These are phyloP conservation scores for Channa maculata DNA, from an alignment of 2,113 vertebrate species.

Conservation along the genomic window DNA sequence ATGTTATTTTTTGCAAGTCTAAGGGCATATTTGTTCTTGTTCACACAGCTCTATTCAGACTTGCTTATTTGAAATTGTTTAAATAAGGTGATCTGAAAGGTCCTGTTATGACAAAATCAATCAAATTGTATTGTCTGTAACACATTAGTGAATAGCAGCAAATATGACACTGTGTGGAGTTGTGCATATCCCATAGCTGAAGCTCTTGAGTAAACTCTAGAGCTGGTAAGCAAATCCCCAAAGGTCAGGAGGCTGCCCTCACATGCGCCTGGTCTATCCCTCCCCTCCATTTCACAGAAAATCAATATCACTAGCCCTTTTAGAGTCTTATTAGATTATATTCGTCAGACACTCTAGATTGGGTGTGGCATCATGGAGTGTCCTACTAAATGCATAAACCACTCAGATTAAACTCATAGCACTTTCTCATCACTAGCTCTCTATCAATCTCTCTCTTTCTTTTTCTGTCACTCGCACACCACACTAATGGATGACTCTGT, in stretches of 20 bases:
- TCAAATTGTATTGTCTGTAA: neutral
- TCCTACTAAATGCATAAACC: conserved; percentile 67
- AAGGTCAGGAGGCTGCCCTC: conserved; percentile 66
- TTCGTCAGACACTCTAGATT: conserved; percentile 68
- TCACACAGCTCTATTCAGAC: neutral
- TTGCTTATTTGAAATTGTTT: neutral
- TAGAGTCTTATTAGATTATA: conserved; percentile 77
- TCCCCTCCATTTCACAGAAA: conserved; percentile 71
- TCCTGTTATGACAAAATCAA: neutral
- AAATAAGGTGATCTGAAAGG: too few species aligned
- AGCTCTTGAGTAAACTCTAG: conserved; percentile 28
- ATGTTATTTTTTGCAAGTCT: neutral
- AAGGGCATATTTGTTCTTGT: neutral
- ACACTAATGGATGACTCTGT: conserved; percentile 16
- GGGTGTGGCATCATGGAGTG: conserved; percentile 73
- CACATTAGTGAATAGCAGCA: neutral
- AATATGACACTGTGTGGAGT: neutral
- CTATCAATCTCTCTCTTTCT: neutral
- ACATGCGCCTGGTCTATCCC: conserved; percentile 34
- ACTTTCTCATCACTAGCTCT: conserved; percentile 35
- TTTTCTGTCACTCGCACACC: conserved; percentile 7
- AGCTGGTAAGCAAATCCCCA: conserved; percentile 66
- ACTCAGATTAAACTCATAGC: conserved; percentile 58
- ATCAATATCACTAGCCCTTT: conserved; percentile 77
- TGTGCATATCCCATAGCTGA: conserved; percentile 25